phyloP scores from a whole-genome alignment of 2,113 vertebrate species.

The Pipra filicauda region DNA sequence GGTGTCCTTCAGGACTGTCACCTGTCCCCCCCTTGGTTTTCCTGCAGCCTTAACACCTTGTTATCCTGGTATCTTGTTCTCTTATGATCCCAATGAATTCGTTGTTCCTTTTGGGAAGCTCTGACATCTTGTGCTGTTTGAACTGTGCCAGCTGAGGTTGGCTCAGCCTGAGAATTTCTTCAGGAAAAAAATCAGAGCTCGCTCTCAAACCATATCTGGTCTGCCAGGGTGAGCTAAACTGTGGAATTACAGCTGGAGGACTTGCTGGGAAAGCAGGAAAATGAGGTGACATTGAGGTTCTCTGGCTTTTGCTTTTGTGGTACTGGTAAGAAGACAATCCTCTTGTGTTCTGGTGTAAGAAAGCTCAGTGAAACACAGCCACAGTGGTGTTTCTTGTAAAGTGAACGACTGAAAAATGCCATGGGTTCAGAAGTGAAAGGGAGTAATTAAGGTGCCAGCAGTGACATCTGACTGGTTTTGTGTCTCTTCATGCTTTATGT shows the following conservation, averaged over 20 bases:
- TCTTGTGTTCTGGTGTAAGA: fast-evolving
- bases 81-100: not conserved
- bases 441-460: not conserved
- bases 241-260: not conserved
- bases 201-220: not conserved
- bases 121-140: not conserved
- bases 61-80: fast-evolving
- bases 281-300: not conserved
- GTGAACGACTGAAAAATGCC: not conserved
- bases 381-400: fast-evolving
- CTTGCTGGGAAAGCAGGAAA: not conserved
- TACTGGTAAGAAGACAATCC: not conserved
- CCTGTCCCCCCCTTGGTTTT: not conserved
- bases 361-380: fast-evolving
- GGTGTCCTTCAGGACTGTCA: not conserved
- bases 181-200: not conserved
- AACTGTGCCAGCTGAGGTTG: not conserved
- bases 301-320: not conserved
- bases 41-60: not conserved
- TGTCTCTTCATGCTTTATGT: not conserved
- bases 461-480: fast-evolving
- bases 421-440: not conserved
- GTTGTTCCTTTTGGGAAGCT: not conserved
- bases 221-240: not conserved
- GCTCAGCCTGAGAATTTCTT: not conserved